These are phyloP conservation scores for Sycophila sp. DNA, from an alignment of 1,140 invertebrate species.

Conservation along the genomic window DNA sequence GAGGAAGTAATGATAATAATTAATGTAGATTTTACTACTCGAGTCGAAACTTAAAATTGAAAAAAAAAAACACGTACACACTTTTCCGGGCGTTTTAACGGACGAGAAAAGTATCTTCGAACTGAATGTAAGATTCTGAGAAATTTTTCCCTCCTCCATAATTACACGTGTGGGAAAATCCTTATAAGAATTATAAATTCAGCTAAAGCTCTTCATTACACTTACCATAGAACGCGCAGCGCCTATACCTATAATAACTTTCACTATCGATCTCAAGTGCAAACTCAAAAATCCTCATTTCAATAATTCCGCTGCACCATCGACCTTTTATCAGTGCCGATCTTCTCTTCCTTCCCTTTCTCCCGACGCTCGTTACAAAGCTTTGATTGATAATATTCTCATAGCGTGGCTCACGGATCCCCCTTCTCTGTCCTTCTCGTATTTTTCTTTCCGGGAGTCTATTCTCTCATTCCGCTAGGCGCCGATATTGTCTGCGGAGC, in stretches of 20 bases:
- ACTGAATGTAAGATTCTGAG: too few relatives aligned
- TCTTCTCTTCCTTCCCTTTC: slow-evolving; percentile 11
- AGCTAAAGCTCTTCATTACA: background rate
- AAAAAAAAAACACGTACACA: too few relatives aligned
- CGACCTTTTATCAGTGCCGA: background rate
- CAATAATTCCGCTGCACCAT: background rate
- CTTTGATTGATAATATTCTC: background rate
- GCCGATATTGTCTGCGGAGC: background rate
- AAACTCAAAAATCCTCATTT: background rate
- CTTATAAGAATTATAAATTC: background rate
- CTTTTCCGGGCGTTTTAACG: too few relatives aligned
- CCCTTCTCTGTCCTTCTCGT: background rate
- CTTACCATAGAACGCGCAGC: too few relatives aligned
- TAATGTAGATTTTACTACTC: too few relatives aligned
- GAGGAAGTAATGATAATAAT: too few relatives aligned
- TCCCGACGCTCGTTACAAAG: slow-evolving; percentile 1
- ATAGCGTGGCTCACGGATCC: background rate
- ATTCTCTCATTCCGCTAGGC: background rate
- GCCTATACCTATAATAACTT: background rate
- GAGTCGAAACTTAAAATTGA: too few relatives aligned
- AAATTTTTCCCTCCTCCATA: too few relatives aligned
- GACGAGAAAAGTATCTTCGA: too few relatives aligned
- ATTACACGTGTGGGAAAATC: too few relatives aligned
- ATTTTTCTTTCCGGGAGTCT: background rate
- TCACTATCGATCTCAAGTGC: background rate